phyloP scores from a whole-genome alignment of 2,113 vertebrate genomes.

The Polypterus senegalus region DNA sequence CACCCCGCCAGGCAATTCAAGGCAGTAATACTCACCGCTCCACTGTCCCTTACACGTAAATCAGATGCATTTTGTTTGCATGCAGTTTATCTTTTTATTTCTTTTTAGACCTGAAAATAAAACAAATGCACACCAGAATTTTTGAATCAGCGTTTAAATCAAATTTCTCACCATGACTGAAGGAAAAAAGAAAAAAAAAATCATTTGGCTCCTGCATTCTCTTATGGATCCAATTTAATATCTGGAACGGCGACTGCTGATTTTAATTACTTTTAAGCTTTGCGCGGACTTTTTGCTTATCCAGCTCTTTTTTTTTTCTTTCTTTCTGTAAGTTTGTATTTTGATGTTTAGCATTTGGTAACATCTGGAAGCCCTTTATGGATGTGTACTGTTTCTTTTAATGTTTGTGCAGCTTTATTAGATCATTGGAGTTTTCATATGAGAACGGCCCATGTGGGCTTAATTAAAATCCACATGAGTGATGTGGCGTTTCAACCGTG shows the following conservation, averaged over 20 bases:
- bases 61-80: neutral
- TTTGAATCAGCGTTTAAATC: slow-evolving; percentile 18
- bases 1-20: neutral
- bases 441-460: slow-evolving; percentile 54
- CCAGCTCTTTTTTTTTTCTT: slow-evolving; percentile 27
- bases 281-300: slow-evolving; percentile 47
- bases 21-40: neutral
- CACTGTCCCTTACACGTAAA: slow-evolving; percentile 8
- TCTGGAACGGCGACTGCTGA: slow-evolving; percentile 47
- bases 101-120: slow-evolving; percentile 13
- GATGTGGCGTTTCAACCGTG: slow-evolving; percentile 46
- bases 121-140: slow-evolving; percentile 22
- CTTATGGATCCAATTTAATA: slow-evolving; percentile 74
- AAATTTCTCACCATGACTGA: slow-evolving; percentile 47
- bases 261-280: slow-evolving; percentile 63
- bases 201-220: slow-evolving; percentile 49
- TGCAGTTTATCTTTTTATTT: no score
- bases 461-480: slow-evolving; percentile 56
- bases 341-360: slow-evolving; percentile 55
- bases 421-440: slow-evolving; percentile 45
- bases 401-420: slow-evolving; percentile 53
- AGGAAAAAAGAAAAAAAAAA: slow-evolving; percentile 44
- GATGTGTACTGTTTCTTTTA: slow-evolving; percentile 47
- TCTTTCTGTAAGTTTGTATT: slow-evolving; percentile 44
- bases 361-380: slow-evolving; percentile 57